Base-by-base conservation (phyloP, 2,888 invertebrate species). In the Andrena camellia region DNA sequence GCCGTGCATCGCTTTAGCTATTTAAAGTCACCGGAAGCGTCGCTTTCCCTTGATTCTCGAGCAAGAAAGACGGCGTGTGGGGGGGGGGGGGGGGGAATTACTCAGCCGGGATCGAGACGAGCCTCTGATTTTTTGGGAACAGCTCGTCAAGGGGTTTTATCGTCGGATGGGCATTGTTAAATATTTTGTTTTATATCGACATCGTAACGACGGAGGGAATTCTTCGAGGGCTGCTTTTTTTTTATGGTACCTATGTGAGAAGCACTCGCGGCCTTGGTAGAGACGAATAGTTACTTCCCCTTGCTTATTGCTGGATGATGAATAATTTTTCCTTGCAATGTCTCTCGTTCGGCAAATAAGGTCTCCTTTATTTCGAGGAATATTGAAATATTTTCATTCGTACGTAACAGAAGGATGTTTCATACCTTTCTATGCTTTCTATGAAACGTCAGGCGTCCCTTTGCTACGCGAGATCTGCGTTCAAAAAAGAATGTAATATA, bases 401-500 rank as follows among this genome's bases (percentile, higher is more conserved):
- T 52, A 63, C 57, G 57, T 35, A 64, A 35, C 33, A 64, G 29
- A 7, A 64, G 10, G 79, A 76, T 76, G 50, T 66, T 69, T 69
- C 50, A 64, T 69, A 50, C 69, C 42, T 29, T 59, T 10, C 52
- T 64, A 29, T 31, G 50, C 54, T 70, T 31, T 70, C 50, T 29
- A 59, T 0, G 69, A 59, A 64, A 76, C 13, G 59, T 52, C 57
- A 64, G 79, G 69, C 64, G 76, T 64, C 59, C 35, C 69, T 76
- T 79, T 79, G 69, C 50, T 52, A 54, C 10, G 8, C 23, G 76
- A 69, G 63, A 66, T 50, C 57, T 52, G 57, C 57, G 31, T 64
- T 33, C 64, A 35, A 35, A 42, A 64, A 59, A 64, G 57, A 69
- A 79, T 50, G 76, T 69, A 64, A 76, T 63, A 76, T 42, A 69